These are phyloP conservation scores for Psylliodes chrysocephalus DNA, from an alignment of 2,888 invertebrate species.

Conservation along the genomic window DNA sequence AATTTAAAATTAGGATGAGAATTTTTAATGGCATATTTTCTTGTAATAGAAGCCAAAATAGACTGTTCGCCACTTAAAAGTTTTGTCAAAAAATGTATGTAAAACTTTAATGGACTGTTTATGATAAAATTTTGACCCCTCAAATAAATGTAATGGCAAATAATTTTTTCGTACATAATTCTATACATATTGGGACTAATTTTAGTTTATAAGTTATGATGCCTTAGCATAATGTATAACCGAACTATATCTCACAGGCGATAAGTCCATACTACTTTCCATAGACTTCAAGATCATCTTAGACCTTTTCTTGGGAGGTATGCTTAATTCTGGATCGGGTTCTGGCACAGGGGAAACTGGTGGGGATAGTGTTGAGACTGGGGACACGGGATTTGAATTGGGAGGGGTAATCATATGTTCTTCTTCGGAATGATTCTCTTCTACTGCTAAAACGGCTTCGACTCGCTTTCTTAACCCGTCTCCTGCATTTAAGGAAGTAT, in stretches of 20 bases:
- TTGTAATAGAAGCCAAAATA: no score
- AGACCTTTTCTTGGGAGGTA: slow-evolving; percentile 81
- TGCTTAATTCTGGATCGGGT: slow-evolving; percentile 70
- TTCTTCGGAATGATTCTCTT: slow-evolving; percentile 67
- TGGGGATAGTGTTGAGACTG: slow-evolving; percentile 59
- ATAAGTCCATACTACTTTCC: slow-evolving; percentile 62
- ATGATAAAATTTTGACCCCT: background rate
- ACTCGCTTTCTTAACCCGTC: slow-evolving; percentile 71
- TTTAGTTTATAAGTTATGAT: slow-evolving; percentile 60
- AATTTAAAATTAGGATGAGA: no score
- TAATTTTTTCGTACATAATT: slow-evolving; percentile 3
- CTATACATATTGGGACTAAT: background rate
- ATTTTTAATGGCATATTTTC: no score
- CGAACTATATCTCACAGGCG: slow-evolving; percentile 69
- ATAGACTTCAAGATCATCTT: slow-evolving; percentile 80
- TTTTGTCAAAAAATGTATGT: no score
- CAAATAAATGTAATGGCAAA: background rate
- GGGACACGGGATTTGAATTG: slow-evolving; percentile 69
- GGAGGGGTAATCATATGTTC: slow-evolving; percentile 69
- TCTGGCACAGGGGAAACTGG: slow-evolving; percentile 59
- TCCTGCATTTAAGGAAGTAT: slow-evolving; percentile 62
- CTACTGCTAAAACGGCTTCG: slow-evolving; percentile 71
- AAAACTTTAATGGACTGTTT: no score
- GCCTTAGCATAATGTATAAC: slow-evolving; percentile 89
- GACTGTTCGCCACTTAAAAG: no score